Evolutionary conservation across 2,113 vertebrate genomes (phyloP).

Genomic region (Peromyscus maniculatus): DNA sequence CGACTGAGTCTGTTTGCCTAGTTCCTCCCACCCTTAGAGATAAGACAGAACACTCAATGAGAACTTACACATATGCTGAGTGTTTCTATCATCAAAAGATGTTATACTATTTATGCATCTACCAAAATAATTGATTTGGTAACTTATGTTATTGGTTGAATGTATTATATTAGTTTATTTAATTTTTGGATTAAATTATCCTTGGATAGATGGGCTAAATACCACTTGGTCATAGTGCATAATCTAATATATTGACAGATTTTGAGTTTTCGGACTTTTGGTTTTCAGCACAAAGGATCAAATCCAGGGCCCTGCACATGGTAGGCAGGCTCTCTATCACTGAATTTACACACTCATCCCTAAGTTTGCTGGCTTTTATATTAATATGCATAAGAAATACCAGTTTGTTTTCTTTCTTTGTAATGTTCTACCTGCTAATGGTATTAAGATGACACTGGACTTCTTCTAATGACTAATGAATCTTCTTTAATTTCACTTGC

Average conservation of each 20-base stretch:
- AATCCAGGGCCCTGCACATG: background rate
- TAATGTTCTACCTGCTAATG: background rate
- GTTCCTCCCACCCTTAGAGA: background rate
- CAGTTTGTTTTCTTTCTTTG: background rate
- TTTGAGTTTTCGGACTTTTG: background rate
- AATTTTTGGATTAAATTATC: slow-evolving; percentile 37
- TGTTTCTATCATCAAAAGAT: slow-evolving; percentile 42
- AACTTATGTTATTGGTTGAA: background rate
- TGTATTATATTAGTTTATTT: background rate
- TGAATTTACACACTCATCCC: background rate
- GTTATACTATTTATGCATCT: slow-evolving; percentile 4
- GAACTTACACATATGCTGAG: background rate
- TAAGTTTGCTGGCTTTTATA: background rate
- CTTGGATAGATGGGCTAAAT: slow-evolving; percentile 13
- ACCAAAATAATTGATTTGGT: background rate
- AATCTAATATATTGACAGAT: background rate
- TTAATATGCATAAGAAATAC: background rate
- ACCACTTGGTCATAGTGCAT: background rate
- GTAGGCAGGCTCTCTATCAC: background rate
- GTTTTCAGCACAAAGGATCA: background rate
- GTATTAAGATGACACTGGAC: background rate
- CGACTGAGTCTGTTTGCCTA: background rate
- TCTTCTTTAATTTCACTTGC: background rate
- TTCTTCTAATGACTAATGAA: background rate
- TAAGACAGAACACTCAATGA: slow-evolving; percentile 1